Base-by-base conservation (phyloP, 2,113 vertebrate genomes). In the Corythoichthys haematopterus region DNA sequence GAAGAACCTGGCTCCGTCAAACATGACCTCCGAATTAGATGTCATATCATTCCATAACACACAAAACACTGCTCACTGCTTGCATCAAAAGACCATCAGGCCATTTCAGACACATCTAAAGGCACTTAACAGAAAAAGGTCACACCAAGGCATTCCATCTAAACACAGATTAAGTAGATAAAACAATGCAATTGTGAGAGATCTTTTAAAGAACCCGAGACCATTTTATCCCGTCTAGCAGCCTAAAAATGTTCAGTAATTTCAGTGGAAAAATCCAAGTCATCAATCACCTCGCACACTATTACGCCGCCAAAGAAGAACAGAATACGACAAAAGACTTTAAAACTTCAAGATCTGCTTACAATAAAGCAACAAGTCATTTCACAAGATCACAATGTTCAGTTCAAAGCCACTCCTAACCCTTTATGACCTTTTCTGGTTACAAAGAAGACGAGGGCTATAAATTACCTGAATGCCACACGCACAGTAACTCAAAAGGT, bases 191-290 rank as follows among this genome's bases (percentile, higher is more conserved):
- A 48, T 65, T 43, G 56, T 5, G 40, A 66, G 68, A 28, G 15
- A 72, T 69, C 62, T 48, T 40, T 5, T 59, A 61, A 76, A 33
- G 68, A 70, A 79, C 64, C 60, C 51, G 43, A 74, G 76, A 69
- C 75, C 69, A 72, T 78, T 70, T 60, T 52, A 47, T 64, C 68
- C 66, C 75, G 74, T 62, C 57, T 56, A 75, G 68, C 50, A 82
- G 75, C 71, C 66, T 71, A 64, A 72, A 80, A 76, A 77, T 74
- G 72, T 79, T 71, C 68, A 70, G 66, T 70, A 75, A 75, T 71
- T 55, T 28, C 64, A 63, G 71, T 65, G 84, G 80, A 78, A 85
- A 85, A 77, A 83, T 71, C 63, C 64, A 66, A 37, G 52, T 57
- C 35, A 80, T 85, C 81, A 80, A 79, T 83, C 83, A 85, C 65